Evolutionary conservation across 2,888 invertebrate genomes (phyloP), one percentile per base, ranked within the genome.

Genomic region (Trissoscelio sp.): DNA sequence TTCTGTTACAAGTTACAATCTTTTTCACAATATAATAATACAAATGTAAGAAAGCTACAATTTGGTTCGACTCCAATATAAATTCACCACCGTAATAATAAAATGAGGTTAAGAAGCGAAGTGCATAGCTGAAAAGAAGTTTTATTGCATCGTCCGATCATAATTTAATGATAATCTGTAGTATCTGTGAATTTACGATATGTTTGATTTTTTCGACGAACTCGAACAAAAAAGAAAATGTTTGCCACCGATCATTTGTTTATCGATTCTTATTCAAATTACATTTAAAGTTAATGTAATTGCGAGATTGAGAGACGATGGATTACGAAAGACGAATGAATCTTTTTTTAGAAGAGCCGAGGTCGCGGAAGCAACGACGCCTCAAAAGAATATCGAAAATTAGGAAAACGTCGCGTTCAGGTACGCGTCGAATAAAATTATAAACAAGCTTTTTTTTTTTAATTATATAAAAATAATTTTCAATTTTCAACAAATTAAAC

Each of bases 301-400:
- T 42, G 67, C 42, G 39, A 78, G 67, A 79, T 67, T 51, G 60
- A 67, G 67, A 73, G 67, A 62, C 60, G 73, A 73, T 66, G 62
- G 79, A 79, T 79, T 79, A 58, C 79, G 79, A 79, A 64, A 72
- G 79, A 64, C 70, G 64, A 62, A 77, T 77, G 78, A 77, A 64
- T 72, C 79, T 79, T 79, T 79, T 79, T 79, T 79, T 72, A 79
- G 79, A 78, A 64, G 64, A 44, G 48, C 39, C 79, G 79, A 79
- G 79, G 79, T 72, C 79, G 79, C 79, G 79, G 66, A 79, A 66
- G 66, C 66, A 42, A 42, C 64, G 58, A 66, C 34, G 72, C n/a
- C 42, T 79, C 62, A 48, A 55, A 79, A 79, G 70, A 64, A 72
- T 79, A 66, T 66, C 58, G 79, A 51, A 72, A 72, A 66, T 79